Conservation (phyloP, 2,888 invertebrate species). For the Abrostola triplasia region DNA sequence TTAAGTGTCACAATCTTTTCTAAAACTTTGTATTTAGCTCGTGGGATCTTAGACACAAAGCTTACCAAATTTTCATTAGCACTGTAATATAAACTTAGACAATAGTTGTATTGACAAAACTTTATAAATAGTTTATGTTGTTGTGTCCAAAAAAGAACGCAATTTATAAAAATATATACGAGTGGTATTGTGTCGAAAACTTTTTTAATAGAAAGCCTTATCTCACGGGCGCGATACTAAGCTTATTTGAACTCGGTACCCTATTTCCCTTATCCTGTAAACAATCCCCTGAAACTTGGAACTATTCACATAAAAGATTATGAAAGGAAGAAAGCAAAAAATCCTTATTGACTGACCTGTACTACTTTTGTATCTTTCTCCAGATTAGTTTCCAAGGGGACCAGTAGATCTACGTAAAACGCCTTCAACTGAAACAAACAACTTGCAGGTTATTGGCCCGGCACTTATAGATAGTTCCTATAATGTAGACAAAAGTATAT, state of each 20-base stretch:
- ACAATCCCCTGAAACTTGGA: constrained; percentile 70
- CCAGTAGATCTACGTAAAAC: constrained; percentile 97
- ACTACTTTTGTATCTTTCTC: constrained; percentile 98
- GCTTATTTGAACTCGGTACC: constrained; percentile 70
- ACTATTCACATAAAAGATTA: constrained; percentile 71
- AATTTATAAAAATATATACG: constrained; percentile 33
- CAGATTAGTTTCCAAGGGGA: constrained; percentile 97
- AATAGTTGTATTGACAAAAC: neutral
- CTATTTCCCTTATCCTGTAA: constrained; percentile 70
- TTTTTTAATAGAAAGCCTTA: constrained; percentile 80
- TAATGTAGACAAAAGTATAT: constrained; percentile 38
- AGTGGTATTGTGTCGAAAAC: constrained; percentile 60
- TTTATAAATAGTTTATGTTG: constrained; percentile 14
- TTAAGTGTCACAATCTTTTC: no score
- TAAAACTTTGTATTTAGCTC: no score
- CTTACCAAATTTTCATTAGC: neutral
- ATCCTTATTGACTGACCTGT: constrained; percentile 90
- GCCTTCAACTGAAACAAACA: constrained; percentile 93
- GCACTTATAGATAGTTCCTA: constrained; percentile 45
- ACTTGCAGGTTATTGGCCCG: constrained; percentile 60
- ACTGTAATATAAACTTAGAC: neutral
- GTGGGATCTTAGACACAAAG: no score
- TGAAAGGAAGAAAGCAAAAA: constrained; percentile 55
- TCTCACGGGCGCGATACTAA: constrained; percentile 67
- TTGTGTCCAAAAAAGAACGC: constrained; percentile 38